These are phyloP conservation scores for Cyprinella venusta DNA, from an alignment of 2,797 vertebrate genomes.

Conservation along the genomic window DNA sequence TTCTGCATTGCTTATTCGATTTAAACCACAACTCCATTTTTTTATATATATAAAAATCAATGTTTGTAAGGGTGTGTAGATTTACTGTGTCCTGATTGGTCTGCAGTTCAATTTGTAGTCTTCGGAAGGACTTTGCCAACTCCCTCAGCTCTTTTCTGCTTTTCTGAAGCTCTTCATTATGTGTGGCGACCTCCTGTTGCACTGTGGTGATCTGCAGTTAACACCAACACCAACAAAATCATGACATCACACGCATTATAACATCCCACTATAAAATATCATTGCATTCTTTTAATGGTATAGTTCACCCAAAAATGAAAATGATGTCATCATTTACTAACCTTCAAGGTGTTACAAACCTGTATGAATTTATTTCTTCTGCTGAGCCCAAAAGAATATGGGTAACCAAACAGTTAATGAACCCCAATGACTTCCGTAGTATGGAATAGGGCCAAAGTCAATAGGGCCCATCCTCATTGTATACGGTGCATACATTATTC, in stretches of 20 bases:
- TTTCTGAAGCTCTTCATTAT: slow-evolving; percentile 66
- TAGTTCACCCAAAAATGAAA: too few relatives aligned
- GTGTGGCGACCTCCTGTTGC: slow-evolving; percentile 67
- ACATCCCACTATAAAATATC: not conserved
- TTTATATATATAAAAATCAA: not conserved
- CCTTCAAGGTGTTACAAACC: too few relatives aligned
- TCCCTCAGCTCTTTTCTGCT: slow-evolving; percentile 71
- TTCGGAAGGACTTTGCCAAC: slow-evolving; percentile 72
- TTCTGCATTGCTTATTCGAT: not conserved
- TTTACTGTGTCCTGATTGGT: slow-evolving; percentile 73
- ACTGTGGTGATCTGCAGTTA: slow-evolving; percentile 64
- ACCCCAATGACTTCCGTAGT: too few relatives aligned
- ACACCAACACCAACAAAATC: not conserved
- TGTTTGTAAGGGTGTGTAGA: slow-evolving; percentile 10
- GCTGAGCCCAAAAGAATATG: too few relatives aligned
- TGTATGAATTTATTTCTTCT: too few relatives aligned
- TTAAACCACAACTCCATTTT: not conserved
- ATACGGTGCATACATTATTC: too few relatives aligned
- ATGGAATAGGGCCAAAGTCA: too few relatives aligned
- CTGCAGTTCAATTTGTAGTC: slow-evolving; percentile 77
- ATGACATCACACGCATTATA: not conserved
- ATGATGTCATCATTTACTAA: too few relatives aligned
- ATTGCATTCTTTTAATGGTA: not conserved
- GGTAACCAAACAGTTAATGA: too few relatives aligned
- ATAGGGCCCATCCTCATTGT: too few relatives aligned